A percentile compares a stretch with the other conserved stretches of the same genome.
These are phyloP conservation scores for Epinotia nisella DNA, from an alignment of 2,888 invertebrate genomes.

Conservation along the genomic window DNA sequence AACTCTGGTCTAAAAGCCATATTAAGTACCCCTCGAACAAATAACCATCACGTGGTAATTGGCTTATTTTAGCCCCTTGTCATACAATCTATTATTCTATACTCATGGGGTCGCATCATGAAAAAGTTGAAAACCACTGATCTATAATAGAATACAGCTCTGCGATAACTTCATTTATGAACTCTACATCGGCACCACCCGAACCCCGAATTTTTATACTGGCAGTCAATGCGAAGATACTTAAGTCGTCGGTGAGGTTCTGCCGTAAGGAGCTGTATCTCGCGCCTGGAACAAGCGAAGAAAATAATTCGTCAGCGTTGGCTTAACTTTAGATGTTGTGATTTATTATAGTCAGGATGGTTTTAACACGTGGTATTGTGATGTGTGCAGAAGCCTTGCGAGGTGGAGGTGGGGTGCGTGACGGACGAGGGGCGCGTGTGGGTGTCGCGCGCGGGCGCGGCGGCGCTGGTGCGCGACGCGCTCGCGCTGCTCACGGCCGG, in stretches of 20 bases:
- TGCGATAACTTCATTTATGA: no score
- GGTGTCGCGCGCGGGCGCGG: conserved; percentile 77
- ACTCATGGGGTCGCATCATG: no score
- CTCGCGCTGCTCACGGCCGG: conserved; percentile 74
- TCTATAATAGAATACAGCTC: no score
- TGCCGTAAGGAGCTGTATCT: neutral
- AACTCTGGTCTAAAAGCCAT: no score
- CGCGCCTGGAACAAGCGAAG: no score
- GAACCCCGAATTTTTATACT: no score
- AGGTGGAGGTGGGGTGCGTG: conserved; percentile 80
- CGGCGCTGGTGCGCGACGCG: conserved; percentile 68
- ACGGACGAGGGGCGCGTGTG: conserved; percentile 78
- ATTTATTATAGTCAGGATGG: neutral
- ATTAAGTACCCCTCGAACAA: no score
- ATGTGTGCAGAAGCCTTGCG: conserved; percentile 66
- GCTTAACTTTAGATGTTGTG: neutral
- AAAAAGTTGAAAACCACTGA: no score
- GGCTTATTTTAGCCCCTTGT: no score
- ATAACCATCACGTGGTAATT: no score
- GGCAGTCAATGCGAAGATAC: neutral
- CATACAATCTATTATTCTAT: no score
- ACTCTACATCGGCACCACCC: no score
- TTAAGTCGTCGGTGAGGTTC: neutral
- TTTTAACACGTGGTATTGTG: neutral
- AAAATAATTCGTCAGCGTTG: neutral